Evolutionary conservation across 37 sponge, comb jelly and placozoan species (phyloP).

Genomic region (Cliona cf. orientalis): DNA sequence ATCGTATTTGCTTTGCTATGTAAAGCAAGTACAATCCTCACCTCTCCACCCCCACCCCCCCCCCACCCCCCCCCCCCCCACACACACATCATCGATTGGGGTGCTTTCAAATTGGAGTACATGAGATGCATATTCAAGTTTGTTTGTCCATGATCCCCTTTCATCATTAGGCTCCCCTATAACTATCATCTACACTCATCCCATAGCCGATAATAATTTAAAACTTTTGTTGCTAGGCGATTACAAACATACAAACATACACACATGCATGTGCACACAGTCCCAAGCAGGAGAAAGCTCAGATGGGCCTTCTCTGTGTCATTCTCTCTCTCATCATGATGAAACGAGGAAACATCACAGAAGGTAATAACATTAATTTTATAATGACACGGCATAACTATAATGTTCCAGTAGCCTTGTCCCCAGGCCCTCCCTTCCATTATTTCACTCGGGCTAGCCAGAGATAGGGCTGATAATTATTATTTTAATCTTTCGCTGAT

Average conservation of each 20-base stretch:
- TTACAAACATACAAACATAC: not conserved
- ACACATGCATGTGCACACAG: slow-evolving; percentile 33
- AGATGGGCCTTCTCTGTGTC: slow-evolving; percentile 56
- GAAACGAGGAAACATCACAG: slow-evolving; percentile 43
- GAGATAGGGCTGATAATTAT: too few relatives aligned
- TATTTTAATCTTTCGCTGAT: not conserved
- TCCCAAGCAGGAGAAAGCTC: slow-evolving; percentile 4
- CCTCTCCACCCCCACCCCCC: too few relatives aligned
- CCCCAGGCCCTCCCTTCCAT: not conserved
- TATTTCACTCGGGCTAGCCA: too few relatives aligned
- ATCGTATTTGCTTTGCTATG: too few relatives aligned
- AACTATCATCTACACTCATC: not conserved
- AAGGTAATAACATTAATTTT: slow-evolving; percentile 42
- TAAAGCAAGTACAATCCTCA: too few relatives aligned
- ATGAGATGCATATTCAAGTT: too few relatives aligned
- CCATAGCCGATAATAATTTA: not conserved
- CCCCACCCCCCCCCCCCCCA: too few relatives aligned
- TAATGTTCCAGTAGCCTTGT: not conserved
- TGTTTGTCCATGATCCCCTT: too few relatives aligned
- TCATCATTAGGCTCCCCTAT: not conserved
- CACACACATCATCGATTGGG: too few relatives aligned
- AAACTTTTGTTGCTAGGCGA: not conserved
- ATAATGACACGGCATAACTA: not conserved
- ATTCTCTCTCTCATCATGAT: slow-evolving; percentile 74
- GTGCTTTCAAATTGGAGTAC: too few relatives aligned